Base-by-base conservation (phyloP, 2,888 invertebrate genomes). In the Eretmocerus hayati region DNA sequence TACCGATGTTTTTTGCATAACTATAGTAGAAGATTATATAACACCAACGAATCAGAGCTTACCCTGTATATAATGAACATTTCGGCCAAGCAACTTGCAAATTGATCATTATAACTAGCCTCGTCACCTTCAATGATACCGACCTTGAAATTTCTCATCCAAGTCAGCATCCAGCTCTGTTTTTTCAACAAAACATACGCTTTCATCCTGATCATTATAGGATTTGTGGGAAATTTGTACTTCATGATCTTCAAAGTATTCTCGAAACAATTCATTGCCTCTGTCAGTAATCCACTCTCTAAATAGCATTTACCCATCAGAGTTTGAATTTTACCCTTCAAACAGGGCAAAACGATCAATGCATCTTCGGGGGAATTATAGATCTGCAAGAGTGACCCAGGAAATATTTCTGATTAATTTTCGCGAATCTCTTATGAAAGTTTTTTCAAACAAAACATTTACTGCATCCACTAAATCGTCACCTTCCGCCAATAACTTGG, bases 401-500 rank as follows among this genome's bases (percentile, higher is more conserved):
- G n/a, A n/a, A n/a, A n/a, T n/a, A n/a, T n/a, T n/a, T n/a, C 39
- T 18, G 13, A 16, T 33, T n/a, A 15, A 33, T 33, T 33, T 16
- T 33, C 18, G n/a, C 9, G 16, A 19, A 36, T 19, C 18, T 18
- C 5, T 11, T 36, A 5, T 36, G 19, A 9, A 19, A 36, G 19
- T 11, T 9, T 36, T 33, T n/a, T 26, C 8, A 26, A 9, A 33
- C n/a, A n/a, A 33, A 18, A 37, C 18, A 37, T 4, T 21, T n/a
- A n/a, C 69, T 48, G 60, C 46, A 1, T 47, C 39, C 6, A 69
- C 47, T 37, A 67, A 55, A 2, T 59, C 57, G 50, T 78, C 72
- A 13, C 76, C 78, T 58, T 80, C 76, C 37, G 67, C 63, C 18
- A 83, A 62, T 5, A 80, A 71, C 46, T 75, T 74, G 44, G 77